Evolutionary conservation across 2,888 invertebrate species (phyloP), one percentile per base, ranked within the genome.

Genomic region (Troglohyphantes excavatus): DNA sequence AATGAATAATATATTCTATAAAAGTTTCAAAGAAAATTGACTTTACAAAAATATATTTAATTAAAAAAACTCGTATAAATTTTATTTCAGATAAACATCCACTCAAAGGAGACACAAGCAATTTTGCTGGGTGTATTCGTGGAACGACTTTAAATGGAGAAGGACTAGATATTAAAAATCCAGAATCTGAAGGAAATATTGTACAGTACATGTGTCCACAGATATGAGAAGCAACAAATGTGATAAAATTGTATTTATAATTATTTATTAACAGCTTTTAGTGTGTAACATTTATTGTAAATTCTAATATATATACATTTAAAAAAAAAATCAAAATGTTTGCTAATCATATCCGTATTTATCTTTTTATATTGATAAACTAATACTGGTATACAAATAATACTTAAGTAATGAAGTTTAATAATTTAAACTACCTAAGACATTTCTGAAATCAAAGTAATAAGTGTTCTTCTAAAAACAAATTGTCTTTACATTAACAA

Each of bases 211-310:
- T 26, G 27, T 82, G 88, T 46, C 82, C 88, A 2, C 68, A 82
- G n/a, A 11, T 88, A 26, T 86, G 53, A 68, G 46, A 39, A 29
- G 33, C 53, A 17, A 27, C 27, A 39, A 43, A 73, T 70, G 73
- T 75, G 75, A 81, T 88, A 75, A 39, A 33, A 53, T 33, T 82
- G 75, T 88, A 88, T 88, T 88, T 88, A 88, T 88, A 82, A 87
- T 68, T 88, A 88, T 88, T 88, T 88, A 88, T 88, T 88, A 88
- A 88, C 88, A 82, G 19, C 23, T 68, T 75, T 70, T 79, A 63
- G 26, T 19, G 2, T 87, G 86, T 73, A 87, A 79, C 86, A 79
- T 87, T 79, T 84, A 67, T 76, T 65, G 46, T 67, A 76, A 75
- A 68, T 88, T 73, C 73, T 76, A 75, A 88, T 85, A 78, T 68